Base-by-base conservation (phyloP, 1,140 invertebrate species). In the Pygmarrhopalites habei region DNA sequence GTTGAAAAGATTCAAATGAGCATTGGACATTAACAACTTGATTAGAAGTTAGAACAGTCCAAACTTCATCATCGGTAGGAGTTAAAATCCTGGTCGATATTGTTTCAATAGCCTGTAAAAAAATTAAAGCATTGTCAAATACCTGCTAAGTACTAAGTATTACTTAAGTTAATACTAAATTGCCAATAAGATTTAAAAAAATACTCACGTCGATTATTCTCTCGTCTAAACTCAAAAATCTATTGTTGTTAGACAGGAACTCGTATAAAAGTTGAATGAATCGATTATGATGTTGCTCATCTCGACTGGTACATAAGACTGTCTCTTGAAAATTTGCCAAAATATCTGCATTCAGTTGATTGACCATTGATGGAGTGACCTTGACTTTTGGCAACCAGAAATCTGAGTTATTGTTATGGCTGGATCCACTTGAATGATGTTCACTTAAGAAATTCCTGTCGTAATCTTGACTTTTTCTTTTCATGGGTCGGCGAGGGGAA, bases 381-480 rank as follows among this genome's bases (percentile, higher is more conserved):
- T 52, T 52, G 4, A 52, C 49, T 28, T 52, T 52, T 29, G 49
- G 49, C 25, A 52, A 26, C 49, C 49, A 52, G n/a, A 52, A 52
- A 28, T 52, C 49, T 26, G 49, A 52, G 23, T 25, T 52, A 14
- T 7, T 15, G 3, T 21, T 19, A 12, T 4, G 4, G 5, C 10
- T 10, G 7, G 14, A 10, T 5, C 7, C 25, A 14, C 14, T 19
- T n/a, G n/a, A n/a, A 17, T 26, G 23, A 14, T 7, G 4, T 28
- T 52, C 49, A 28, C 23, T 28, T 12, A 52, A 23, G n/a, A 28
- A 52, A 26, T 52, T 52, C 10, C 49, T 15, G 25, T 52, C 49
- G n/a, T 52, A 23, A 52, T 52, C 49, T n/a, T 52, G 49, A 52
- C 49, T 52, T n/a, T 52, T 52, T 15, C 49, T 26, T 23, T 52